Conservation (phyloP, 1,140 invertebrate genomes). For the Camponotus pennsylvanicus region DNA sequence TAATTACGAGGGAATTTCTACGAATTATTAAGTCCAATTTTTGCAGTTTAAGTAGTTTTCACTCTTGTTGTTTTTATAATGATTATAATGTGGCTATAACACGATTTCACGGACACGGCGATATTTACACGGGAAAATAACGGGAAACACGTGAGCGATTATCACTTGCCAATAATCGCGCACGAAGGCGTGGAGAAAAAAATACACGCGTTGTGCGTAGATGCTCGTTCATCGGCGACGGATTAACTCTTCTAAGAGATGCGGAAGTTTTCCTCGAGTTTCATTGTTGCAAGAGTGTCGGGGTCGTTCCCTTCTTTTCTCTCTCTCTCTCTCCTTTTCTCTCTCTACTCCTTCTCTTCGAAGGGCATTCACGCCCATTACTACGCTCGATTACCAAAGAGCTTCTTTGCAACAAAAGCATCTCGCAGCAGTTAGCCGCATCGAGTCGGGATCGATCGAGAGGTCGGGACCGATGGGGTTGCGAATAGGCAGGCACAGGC, state of each 20-base stretch:
- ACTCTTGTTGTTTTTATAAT: neutral
- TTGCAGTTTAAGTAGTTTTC: neutral
- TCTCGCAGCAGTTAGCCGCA: constrained; percentile 37
- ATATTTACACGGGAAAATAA: constrained; percentile 3
- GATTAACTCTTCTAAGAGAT: constrained; percentile 47
- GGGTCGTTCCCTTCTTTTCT: neutral
- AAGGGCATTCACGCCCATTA: neutral
- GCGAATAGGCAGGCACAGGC: neutral
- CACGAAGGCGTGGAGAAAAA: neutral
- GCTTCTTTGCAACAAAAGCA: constrained; percentile 58
- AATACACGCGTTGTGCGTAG: constrained; percentile 23
- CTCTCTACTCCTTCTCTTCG: neutral
- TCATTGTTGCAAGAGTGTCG: neutral
- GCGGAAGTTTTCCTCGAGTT: constrained; percentile 41
- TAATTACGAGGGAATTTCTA: neutral
- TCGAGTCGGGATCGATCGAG: constrained; percentile 39
- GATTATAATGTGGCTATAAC: neutral
- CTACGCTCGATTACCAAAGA: constrained; percentile 49
- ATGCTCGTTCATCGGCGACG: neutral
- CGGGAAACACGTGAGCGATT: neutral
- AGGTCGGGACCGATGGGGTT: no score
- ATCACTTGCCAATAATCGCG: constrained; percentile 18
- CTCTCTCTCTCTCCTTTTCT: neutral
- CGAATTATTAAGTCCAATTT: neutral
- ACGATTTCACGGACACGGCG: neutral